Percentiles rank a stretch among this genome's conserved stretches.
phyloP scores from a whole-genome alignment of 2,113 vertebrate genomes.

The Anseranas semipalmata region DNA sequence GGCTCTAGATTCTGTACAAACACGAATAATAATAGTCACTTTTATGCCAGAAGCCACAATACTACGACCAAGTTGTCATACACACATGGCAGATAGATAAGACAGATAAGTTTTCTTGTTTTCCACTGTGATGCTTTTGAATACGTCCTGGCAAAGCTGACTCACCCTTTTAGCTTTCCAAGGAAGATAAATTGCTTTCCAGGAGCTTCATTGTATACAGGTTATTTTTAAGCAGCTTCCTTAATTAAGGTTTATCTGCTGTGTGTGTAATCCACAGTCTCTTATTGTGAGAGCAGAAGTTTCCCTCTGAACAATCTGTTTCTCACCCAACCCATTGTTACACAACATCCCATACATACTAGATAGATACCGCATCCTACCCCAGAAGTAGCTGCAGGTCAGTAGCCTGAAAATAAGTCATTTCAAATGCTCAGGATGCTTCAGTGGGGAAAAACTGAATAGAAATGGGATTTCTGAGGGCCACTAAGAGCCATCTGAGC shows the following conservation, averaged over 20 bases:
- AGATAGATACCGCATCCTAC: neutral
- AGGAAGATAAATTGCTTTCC: constrained; percentile 59
- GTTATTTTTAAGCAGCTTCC: constrained; percentile 20
- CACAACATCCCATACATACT: neutral
- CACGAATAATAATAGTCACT: neutral
- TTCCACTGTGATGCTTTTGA: constrained; percentile 35
- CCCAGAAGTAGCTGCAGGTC: neutral
- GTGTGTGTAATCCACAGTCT: neutral
- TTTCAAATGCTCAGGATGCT: neutral
- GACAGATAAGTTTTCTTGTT: constrained; percentile 32
- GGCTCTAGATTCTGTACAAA: neutral
- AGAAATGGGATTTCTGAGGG: constrained; percentile 1
- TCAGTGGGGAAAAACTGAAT: neutral
- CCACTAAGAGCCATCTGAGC: neutral
- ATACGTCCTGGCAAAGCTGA: constrained; percentile 15
- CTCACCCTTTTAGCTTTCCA: constrained; percentile 54
- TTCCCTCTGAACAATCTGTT: constrained; percentile 26
- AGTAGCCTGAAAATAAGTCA: neutral
- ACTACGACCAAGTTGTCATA: neutral
- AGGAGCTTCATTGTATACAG: constrained; percentile 23
- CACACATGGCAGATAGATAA: neutral
- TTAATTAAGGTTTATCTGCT: constrained; percentile 55
- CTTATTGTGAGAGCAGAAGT: constrained; percentile 5
- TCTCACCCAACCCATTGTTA: constrained; percentile 25
- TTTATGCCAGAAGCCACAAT: neutral